Evolutionary conservation across 2,113 vertebrate genomes (phyloP).

Genomic region (Oryzias woworae): DNA sequence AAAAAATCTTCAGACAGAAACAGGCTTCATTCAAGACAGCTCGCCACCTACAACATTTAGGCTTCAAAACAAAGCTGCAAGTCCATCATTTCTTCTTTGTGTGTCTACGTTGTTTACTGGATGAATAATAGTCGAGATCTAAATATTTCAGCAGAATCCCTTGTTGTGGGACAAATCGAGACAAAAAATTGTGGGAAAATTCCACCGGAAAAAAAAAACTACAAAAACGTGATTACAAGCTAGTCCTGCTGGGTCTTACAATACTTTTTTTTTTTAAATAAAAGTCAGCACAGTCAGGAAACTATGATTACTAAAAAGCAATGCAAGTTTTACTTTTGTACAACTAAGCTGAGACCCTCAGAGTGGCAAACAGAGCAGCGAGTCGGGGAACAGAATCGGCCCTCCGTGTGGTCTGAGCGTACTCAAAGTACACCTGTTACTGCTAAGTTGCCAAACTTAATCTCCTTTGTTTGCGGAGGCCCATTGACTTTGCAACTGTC

Average conservation of each 20-base stretch:
- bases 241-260: slow-evolving; percentile 1
- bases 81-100: slow-evolving; percentile 37
- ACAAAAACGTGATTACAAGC: slow-evolving; percentile 14
- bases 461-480: slow-evolving; percentile 68
- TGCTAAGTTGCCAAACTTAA: slow-evolving; percentile 69
- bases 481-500: slow-evolving; percentile 68
- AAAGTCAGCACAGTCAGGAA: slow-evolving; percentile 9
- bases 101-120: slow-evolving; percentile 55
- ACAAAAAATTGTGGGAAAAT: slow-evolving; percentile 26
- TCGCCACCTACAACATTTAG: slow-evolving; percentile 38
- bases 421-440: slow-evolving; percentile 73
- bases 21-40: slow-evolving; percentile 19
- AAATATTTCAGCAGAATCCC: slow-evolving; percentile 46
- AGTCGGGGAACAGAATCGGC: slow-evolving; percentile 25
- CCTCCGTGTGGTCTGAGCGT: slow-evolving; percentile 60
- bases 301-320: slow-evolving; percentile 9
- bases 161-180: slow-evolving; percentile 17
- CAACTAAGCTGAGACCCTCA: slow-evolving; percentile 19
- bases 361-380: slow-evolving; percentile 21
- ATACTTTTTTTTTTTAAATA: neutral
- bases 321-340: slow-evolving; percentile 34
- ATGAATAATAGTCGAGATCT: slow-evolving; percentile 41
- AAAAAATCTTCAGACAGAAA: too few relatives aligned
- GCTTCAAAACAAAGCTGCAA: slow-evolving; percentile 27
- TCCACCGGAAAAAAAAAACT: slow-evolving; percentile 21